These are phyloP conservation scores for Menura novaehollandiae DNA, from an alignment of 2,113 vertebrate species.

Conservation along the genomic window DNA sequence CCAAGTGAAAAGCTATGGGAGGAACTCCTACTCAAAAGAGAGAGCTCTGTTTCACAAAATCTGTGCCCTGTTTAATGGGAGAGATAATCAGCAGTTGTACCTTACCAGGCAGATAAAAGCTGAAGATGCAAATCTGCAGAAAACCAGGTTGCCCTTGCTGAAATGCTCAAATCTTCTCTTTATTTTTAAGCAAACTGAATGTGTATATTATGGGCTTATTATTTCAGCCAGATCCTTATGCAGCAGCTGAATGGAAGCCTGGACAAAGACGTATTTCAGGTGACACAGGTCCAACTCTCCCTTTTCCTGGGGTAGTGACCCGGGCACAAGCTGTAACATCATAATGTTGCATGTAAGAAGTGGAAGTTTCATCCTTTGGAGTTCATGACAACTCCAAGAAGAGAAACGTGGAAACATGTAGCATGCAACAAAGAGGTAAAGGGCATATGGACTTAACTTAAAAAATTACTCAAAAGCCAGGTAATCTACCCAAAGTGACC, in stretches of 20 bases:
- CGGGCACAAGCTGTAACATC: neutral
- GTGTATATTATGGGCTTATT: neutral
- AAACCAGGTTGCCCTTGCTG: neutral
- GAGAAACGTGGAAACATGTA: neutral
- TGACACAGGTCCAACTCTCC: neutral
- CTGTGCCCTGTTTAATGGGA: neutral
- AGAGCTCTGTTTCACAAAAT: neutral
- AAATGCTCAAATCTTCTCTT: neutral
- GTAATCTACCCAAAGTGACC: neutral
- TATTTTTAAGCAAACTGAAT: neutral
- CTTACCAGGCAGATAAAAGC: neutral
- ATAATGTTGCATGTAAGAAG: neutral
- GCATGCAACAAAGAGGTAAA: neutral
- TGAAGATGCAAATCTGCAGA: neutral
- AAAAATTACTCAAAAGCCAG: neutral
- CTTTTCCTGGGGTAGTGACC: neutral
- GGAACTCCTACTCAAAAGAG: neutral
- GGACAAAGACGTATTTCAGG: neutral
- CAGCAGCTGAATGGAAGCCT: neutral
- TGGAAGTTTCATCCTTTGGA: neutral
- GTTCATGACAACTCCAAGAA: neutral
- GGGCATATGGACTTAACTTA: neutral
- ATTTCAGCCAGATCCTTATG: neutral
- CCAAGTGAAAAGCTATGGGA: neutral
- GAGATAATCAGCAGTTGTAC: neutral